Evolutionary conservation across 2,113 vertebrate species (phyloP).

Genomic region (Verasper variegatus): DNA sequence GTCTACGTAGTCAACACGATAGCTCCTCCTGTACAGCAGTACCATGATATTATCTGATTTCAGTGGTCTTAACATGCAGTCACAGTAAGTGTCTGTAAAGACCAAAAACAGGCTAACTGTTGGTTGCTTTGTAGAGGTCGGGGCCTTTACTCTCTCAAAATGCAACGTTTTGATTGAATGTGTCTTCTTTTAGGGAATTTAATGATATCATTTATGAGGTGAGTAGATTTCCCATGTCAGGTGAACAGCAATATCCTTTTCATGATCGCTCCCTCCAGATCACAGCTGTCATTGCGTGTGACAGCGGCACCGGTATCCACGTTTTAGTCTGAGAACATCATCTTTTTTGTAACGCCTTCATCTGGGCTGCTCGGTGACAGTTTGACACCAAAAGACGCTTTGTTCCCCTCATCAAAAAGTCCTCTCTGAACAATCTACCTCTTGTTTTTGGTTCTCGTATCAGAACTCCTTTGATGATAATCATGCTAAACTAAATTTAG

Average conservation of each 20-base stretch:
- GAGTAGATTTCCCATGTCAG: constrained; percentile 58
- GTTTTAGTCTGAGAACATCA: constrained; percentile 26
- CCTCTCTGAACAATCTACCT: constrained; percentile 33
- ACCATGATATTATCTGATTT: constrained; percentile 66
- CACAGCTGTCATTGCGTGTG: constrained; percentile 57
- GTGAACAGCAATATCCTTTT: constrained; percentile 40
- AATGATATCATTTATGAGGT: constrained; percentile 37
- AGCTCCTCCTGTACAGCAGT: constrained; percentile 49
- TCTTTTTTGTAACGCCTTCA: constrained; percentile 51
- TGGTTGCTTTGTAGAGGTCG: constrained; percentile 12
- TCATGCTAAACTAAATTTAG: constrained; percentile 74
- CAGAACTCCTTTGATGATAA: constrained; percentile 64
- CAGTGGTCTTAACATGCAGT: constrained; percentile 50
- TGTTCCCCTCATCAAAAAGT: constrained; percentile 56
- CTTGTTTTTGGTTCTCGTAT: constrained; percentile 57
- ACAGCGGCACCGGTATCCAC: constrained; percentile 41
- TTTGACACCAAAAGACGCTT: constrained; percentile 66
- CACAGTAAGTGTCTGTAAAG: constrained; percentile 57
- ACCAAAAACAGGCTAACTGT: not conserved
- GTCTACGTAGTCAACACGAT: constrained; percentile 70
- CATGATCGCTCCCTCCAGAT: constrained; percentile 39
- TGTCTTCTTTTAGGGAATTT: constrained; percentile 21
- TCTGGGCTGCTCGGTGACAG: constrained; percentile 65
- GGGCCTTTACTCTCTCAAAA: constrained; percentile 30
- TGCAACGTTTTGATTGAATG: constrained; percentile 29